These are phyloP conservation scores for Alloscopus bannaensis DNA, from an alignment of 2,888 invertebrate genomes.

Conservation along the genomic window DNA sequence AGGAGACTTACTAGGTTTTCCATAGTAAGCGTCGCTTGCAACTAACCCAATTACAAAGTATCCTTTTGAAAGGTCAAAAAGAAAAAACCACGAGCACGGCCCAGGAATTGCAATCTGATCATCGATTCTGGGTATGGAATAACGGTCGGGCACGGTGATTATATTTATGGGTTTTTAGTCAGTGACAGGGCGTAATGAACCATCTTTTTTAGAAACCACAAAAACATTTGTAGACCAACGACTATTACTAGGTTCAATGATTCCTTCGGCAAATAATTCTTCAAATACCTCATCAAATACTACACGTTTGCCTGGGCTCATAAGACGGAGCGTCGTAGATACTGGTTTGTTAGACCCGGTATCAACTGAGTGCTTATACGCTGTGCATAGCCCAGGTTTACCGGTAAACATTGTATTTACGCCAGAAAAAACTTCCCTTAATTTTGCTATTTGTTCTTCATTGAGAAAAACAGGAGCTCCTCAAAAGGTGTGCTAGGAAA, in stretches of 20 bases:
- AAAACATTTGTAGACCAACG: slow-evolving; percentile 61
- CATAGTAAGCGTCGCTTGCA: neutral
- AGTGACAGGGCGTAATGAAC: slow-evolving; percentile 72
- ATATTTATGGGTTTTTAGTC: slow-evolving; percentile 74
- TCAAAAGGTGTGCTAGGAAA: neutral
- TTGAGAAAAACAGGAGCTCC: neutral
- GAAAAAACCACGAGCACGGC: slow-evolving; percentile 73
- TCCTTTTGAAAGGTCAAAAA: slow-evolving; percentile 74
- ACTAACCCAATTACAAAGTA: slow-evolving; percentile 74
- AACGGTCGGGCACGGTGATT: slow-evolving; percentile 73
- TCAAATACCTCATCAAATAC: slow-evolving; percentile 57
- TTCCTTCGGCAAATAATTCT: slow-evolving; percentile 55
- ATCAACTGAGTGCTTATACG: slow-evolving; percentile 47
- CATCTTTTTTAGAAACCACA: slow-evolving; percentile 74
- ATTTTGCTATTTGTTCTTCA: neutral
- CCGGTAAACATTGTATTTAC: slow-evolving; percentile 36
- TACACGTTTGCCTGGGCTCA: slow-evolving; percentile 57
- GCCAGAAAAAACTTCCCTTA: neutral
- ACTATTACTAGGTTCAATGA: slow-evolving; percentile 57
- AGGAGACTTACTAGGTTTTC: neutral
- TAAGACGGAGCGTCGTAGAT: slow-evolving; percentile 35
- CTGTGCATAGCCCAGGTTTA: slow-evolving; percentile 38
- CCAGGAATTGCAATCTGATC: slow-evolving; percentile 74
- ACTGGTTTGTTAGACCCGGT: slow-evolving; percentile 46
- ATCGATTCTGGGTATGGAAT: slow-evolving; percentile 74